phyloP scores from a whole-genome alignment of 2,113 vertebrate genomes.

The Siniperca knerii region DNA sequence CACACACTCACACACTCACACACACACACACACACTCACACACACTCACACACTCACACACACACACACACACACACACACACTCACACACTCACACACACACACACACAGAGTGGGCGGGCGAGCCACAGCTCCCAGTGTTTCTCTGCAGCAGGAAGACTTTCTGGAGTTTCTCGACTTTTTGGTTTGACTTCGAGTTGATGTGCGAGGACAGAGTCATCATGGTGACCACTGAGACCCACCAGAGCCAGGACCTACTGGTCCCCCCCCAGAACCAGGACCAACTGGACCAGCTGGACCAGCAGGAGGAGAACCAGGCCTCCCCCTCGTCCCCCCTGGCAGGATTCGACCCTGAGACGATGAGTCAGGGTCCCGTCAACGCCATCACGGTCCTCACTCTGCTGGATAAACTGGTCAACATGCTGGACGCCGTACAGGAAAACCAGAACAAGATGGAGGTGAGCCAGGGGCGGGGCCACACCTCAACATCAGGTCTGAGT shows the following conservation, averaged over 20 bases:
- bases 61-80: constrained; percentile 26
- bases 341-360: constrained; percentile 54
- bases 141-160: constrained; percentile 15
- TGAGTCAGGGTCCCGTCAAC: constrained; percentile 87
- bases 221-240: constrained; percentile 77
- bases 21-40: too few species aligned
- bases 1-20: too few species aligned
- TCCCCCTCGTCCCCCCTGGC: constrained; percentile 25
- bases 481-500: background rate
- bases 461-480: constrained; percentile 19
- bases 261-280: constrained; percentile 75
- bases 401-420: constrained; percentile 95
- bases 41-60: too few species aligned
- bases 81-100: constrained; percentile 27
- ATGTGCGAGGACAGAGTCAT: constrained; percentile 9
- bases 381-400: constrained; percentile 95
- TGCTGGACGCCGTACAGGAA: constrained; percentile 93
- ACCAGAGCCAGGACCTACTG: constrained; percentile 84
- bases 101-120: background rate
- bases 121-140: background rate
- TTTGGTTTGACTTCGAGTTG: background rate
- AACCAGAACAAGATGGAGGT: constrained; percentile 94
- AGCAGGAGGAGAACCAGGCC: constrained; percentile 59
- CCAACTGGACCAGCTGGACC: constrained; percentile 15
- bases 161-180: constrained; percentile 7